These are phyloP conservation scores for Byasa hedistus DNA, from an alignment of 2,888 invertebrate species.

Conservation along the genomic window DNA sequence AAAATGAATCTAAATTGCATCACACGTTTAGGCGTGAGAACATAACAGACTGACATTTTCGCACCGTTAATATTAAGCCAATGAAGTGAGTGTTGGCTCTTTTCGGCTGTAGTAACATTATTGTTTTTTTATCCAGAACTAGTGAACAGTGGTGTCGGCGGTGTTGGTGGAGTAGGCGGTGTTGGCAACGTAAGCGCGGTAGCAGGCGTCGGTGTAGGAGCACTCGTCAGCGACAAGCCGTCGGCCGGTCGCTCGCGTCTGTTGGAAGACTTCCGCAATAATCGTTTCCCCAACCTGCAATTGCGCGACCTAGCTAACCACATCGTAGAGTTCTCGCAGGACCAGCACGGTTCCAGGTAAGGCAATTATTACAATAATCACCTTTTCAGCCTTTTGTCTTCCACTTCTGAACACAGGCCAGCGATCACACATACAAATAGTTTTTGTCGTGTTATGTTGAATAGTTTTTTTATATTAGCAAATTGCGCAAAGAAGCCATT, in stretches of 20 bases:
- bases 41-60: no score
- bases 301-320: constrained; percentile 97
- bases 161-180: constrained; percentile 44
- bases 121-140: constrained; percentile 46
- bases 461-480: neutral
- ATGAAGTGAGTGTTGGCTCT: no score
- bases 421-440: no score
- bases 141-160: constrained; percentile 61
- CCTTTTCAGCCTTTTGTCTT: neutral
- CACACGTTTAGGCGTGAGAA: no score
- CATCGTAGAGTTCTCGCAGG: constrained; percentile 99
- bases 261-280: constrained; percentile 96
- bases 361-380: neutral
- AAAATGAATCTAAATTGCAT: no score
- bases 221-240: constrained; percentile 70
- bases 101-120: no score
- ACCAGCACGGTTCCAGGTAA: constrained; percentile 96
- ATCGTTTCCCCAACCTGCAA: constrained; percentile 92
- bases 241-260: constrained; percentile 91
- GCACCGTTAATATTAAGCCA: no score
- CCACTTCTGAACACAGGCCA: no score
- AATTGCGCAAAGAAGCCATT: neutral
- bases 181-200: constrained; percentile 47
- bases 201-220: constrained; percentile 48
- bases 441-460: no score